Conservation (phyloP, 2,113 vertebrate species). For the Mormoops blainvillei region DNA sequence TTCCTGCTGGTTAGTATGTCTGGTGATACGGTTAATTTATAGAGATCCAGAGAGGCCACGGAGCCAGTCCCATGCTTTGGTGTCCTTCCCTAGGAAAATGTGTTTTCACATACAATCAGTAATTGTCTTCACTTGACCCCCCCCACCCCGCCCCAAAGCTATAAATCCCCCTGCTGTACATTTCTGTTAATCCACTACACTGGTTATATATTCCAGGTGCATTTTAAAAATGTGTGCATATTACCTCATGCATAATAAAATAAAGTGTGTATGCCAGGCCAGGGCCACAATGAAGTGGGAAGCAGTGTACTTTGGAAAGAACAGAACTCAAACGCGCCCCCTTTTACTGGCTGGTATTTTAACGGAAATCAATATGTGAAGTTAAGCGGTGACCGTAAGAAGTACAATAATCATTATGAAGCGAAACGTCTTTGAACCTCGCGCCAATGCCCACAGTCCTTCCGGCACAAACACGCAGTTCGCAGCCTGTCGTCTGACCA, state of each 20-base stretch:
- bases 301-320: slow-evolving; percentile 59
- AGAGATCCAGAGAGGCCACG: slow-evolving; percentile 90
- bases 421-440: slow-evolving; percentile 55
- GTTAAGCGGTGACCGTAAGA: slow-evolving; percentile 70
- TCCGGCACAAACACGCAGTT: slow-evolving; percentile 56
- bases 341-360: slow-evolving; percentile 71
- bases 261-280: slow-evolving; percentile 37
- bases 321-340: slow-evolving; percentile 66
- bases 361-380: slow-evolving; percentile 71
- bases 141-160: background rate
- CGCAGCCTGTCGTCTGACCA: slow-evolving; percentile 86
- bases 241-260: slow-evolving; percentile 75
- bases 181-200: slow-evolving; percentile 54
- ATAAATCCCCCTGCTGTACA: slow-evolving; percentile 62
- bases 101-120: slow-evolving; percentile 62
- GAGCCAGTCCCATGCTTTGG: slow-evolving; percentile 86
- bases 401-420: slow-evolving; percentile 64
- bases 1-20: slow-evolving; percentile 96
- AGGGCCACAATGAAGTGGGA: slow-evolving; percentile 62
- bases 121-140: slow-evolving; percentile 62
- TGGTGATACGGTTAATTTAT: slow-evolving; percentile 86
- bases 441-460: slow-evolving; percentile 66
- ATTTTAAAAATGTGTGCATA: slow-evolving; percentile 60
- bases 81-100: slow-evolving; percentile 64
- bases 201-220: slow-evolving; percentile 64